Evolutionary conservation across 2,888 invertebrate genomes (phyloP), one percentile per base, ranked within the genome.

Genomic region (Laothoe populi): DNA sequence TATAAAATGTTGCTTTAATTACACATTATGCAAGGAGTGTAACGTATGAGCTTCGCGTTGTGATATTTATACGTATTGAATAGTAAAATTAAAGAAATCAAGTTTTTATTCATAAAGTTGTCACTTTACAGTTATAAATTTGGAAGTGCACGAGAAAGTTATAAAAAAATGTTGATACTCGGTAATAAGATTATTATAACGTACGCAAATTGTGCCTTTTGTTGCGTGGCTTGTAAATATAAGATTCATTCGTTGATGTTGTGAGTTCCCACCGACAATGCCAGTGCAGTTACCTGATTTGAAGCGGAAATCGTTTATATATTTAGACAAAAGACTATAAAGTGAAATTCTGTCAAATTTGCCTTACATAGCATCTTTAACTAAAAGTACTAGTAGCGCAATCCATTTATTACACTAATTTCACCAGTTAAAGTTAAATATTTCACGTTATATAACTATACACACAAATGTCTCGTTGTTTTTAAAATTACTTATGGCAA

Each of bases 31-130:
- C 46, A 38, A 16, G 23, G 26, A 62, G 26, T 70, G 62, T 62
- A 68, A 53, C 24, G 61, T 57, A 62, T 62, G 59, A 49, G 61
- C 44, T 42, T 58, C 40, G 58, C 40, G 62, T 61, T 63, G 59
- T 63, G 59, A 63, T 59, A 59, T 59, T 63, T 60, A 35, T 48
- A 40, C 21, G 26, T 44, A 26, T 44, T 59, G 44, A 44, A 16
- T 44, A 44, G 38, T 57, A 57, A n/a, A n/a, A n/a, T n/a, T n/a
- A n/a, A n/a, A n/a, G n/a, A n/a, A n/a, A n/a, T n/a, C 26, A 3
- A 26, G 26, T 38, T 11, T 24, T 11, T 42, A 42, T n/a, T 19
- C 10, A 11, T 11, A 31, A 35, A 0, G 53, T 35, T 35, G 53
- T 13, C 31, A 53, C 31, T 53, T 53, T 21, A 35, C 53, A 19